Conservation (phyloP, 2,113 vertebrate species). For the Anoura caudifer region DNA sequence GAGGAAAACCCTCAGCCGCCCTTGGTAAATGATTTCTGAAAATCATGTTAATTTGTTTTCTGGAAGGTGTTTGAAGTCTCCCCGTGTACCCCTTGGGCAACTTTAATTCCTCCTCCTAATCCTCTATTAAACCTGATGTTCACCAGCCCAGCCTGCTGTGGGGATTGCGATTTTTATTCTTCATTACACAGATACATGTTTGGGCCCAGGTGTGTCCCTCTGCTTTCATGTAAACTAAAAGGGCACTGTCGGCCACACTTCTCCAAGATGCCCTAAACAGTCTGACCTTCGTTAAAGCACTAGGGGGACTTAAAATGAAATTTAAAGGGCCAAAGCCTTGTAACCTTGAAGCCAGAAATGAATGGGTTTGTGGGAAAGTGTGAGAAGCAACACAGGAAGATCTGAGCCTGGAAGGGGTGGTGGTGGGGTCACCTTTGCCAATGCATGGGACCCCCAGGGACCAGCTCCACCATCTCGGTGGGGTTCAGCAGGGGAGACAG, state of each 20-base stretch:
- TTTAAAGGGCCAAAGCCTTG: slow-evolving; percentile 71
- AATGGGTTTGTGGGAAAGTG: slow-evolving; percentile 64
- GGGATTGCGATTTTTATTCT: slow-evolving; percentile 75
- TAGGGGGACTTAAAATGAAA: slow-evolving; percentile 62
- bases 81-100: slow-evolving; percentile 26
- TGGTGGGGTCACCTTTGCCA: not conserved
- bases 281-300: slow-evolving; percentile 65
- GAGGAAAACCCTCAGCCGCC: slow-evolving; percentile 51
- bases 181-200: slow-evolving; percentile 75
- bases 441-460: not conserved
- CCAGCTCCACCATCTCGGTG: fast-evolving
- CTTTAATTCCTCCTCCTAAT: slow-evolving; percentile 80
- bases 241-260: slow-evolving; percentile 70
- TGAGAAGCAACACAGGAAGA: not conserved
- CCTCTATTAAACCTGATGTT: slow-evolving; percentile 73
- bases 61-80: slow-evolving; percentile 75
- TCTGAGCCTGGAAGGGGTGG: not conserved
- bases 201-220: slow-evolving; percentile 20
- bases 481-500: not conserved
- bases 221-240: slow-evolving; percentile 70
- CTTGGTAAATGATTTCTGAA: slow-evolving; percentile 58
- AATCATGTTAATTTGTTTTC: slow-evolving; percentile 75
- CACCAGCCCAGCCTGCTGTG: slow-evolving; percentile 73
- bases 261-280: slow-evolving; percentile 66
- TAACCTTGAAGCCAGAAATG: slow-evolving; percentile 69